Conservation (phyloP, 2,113 vertebrate species). For the Notarius quadriscutis region DNA sequence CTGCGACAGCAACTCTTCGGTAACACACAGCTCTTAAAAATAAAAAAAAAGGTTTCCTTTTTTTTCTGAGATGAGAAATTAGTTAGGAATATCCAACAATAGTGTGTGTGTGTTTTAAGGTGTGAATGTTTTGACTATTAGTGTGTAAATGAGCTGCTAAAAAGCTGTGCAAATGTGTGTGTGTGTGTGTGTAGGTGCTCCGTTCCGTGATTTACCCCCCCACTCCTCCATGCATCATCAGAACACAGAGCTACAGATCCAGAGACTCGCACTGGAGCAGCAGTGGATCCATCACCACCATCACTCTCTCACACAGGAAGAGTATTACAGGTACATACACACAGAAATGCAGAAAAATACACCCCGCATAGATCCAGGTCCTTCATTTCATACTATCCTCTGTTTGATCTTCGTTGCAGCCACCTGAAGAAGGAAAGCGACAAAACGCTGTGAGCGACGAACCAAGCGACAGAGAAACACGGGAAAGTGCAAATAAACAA, state of each 20-base stretch:
- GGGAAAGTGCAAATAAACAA: constrained; percentile 49
- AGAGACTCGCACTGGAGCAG: constrained; percentile 96
- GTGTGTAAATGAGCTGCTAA: not conserved
- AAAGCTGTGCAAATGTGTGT: constrained; percentile 13
- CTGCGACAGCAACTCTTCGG: constrained; percentile 98
- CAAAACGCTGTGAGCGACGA: constrained; percentile 89
- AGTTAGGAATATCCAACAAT: not conserved
- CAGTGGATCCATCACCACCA: constrained; percentile 95
- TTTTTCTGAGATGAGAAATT: not conserved
- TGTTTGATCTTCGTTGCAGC: constrained; percentile 67
- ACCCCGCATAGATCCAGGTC: accelerated
- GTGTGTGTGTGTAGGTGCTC: constrained; percentile 76
- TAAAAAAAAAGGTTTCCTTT: not conserved
- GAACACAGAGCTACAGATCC: constrained; percentile 96
- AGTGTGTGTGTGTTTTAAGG: not conserved
- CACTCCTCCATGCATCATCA: constrained; percentile 98
- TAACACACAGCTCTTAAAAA: constrained; percentile 66
- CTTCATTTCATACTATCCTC: not conserved
- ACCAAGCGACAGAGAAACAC: constrained; percentile 10
- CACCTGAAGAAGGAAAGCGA: constrained; percentile 99
- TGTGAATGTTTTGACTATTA: not conserved
- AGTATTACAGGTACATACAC: constrained; percentile 85
- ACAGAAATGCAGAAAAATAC: not conserved
- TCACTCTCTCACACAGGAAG: constrained; percentile 94
- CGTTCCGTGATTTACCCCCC: constrained; percentile 93